Evolutionary conservation across 2,888 invertebrate species (phyloP).

Genomic region (Drosophila crucigera): DNA sequence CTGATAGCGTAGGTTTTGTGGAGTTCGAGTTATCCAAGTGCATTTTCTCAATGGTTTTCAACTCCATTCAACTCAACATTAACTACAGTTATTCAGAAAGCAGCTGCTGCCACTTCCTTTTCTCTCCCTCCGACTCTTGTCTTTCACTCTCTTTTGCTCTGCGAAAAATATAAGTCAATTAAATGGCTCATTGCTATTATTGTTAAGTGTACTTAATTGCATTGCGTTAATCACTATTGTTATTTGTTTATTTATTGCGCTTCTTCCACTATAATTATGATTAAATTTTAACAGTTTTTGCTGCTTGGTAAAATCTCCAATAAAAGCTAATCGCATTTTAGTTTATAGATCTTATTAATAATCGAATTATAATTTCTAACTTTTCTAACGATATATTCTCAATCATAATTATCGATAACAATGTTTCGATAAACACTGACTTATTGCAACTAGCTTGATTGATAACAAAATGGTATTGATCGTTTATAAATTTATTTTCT

Average conservation of each 20-base stretch:
- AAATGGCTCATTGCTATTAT: not conserved
- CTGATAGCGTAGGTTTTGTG: slow-evolving; percentile 33
- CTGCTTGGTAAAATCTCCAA: too few relatives aligned
- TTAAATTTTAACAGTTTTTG: too few relatives aligned
- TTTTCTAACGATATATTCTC: not conserved
- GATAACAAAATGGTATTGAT: not conserved
- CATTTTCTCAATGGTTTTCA: slow-evolving; percentile 26
- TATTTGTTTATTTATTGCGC: too few relatives aligned
- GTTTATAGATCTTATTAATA: too few relatives aligned
- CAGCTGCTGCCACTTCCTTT: not conserved
- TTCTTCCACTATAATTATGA: too few relatives aligned
- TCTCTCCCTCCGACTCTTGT: not conserved
- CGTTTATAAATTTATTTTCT: not conserved
- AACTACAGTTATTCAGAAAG: slow-evolving; percentile 29
- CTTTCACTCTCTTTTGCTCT: not conserved
- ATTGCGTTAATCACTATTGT: too few relatives aligned
- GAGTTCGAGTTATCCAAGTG: slow-evolving; percentile 31
- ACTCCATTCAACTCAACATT: slow-evolving; percentile 15
- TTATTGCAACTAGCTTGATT: not conserved
- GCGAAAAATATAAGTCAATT: not conserved
- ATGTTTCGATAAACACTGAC: not conserved
- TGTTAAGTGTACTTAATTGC: not conserved
- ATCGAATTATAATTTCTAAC: too few relatives aligned
- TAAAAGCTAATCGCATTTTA: too few relatives aligned
- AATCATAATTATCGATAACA: not conserved